These are phyloP conservation scores for Hermatobates lingyangjiaoensis DNA, from an alignment of 1,140 invertebrate genomes.

Conservation along the genomic window DNA sequence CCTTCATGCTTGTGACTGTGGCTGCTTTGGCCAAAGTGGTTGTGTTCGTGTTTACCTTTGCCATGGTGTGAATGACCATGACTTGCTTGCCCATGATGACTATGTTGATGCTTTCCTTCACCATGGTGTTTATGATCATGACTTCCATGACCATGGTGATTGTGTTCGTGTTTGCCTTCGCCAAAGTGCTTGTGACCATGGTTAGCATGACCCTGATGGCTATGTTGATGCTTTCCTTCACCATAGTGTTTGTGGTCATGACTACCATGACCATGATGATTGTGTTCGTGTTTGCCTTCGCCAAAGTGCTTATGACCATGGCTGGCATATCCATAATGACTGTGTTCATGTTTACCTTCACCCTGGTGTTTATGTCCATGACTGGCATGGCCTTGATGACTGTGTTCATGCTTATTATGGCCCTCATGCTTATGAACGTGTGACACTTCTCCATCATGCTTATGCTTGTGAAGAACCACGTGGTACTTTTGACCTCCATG, in stretches of 20 bases:
- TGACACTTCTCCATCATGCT: slow-evolving; percentile 14
- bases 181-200: slow-evolving; percentile 10
- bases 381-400: neutral
- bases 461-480: neutral
- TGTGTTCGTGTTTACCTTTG: no score
- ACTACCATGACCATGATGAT: slow-evolving; percentile 7
- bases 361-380: slow-evolving; percentile 6
- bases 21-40: no score
- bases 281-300: slow-evolving; percentile 11
- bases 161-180: neutral
- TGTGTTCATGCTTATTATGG: slow-evolving; percentile 3
- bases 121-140: no score
- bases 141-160: no score
- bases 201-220: slow-evolving; percentile 5
- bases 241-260: slow-evolving; percentile 9
- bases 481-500: neutral
- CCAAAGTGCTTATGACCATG: neutral
- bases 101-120: no score
- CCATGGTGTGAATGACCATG: no score
- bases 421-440: slow-evolving; percentile 18
- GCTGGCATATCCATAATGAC: neutral
- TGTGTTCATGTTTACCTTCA: neutral
- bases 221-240: slow-evolving; percentile 6
- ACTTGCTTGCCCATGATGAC: no score
- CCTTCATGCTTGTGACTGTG: no score